Evolutionary conservation across 2,113 vertebrate species (phyloP).

Genomic region (Bettongia penicillata): DNA sequence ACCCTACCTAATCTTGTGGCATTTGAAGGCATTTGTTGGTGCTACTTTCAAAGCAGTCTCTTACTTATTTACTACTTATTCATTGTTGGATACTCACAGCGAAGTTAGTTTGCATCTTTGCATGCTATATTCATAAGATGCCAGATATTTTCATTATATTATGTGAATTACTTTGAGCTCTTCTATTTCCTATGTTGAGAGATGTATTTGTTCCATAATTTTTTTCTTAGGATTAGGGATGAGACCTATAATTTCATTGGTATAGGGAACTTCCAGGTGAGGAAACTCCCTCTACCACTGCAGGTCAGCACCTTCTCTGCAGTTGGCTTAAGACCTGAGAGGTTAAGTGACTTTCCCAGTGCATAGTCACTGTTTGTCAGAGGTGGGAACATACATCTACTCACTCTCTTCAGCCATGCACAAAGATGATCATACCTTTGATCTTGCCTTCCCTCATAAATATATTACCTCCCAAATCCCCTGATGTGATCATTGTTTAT

Average conservation of each 20-base stretch:
- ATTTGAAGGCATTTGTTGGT: neutral
- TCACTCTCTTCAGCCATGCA: too few relatives aligned
- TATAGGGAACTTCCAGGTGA: too few relatives aligned
- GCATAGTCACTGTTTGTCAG: too few relatives aligned
- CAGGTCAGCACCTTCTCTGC: too few relatives aligned
- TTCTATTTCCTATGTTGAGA: neutral
- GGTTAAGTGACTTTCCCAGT: too few relatives aligned
- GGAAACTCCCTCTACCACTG: too few relatives aligned
- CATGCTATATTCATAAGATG: constrained; percentile 14
- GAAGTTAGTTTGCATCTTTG: constrained; percentile 47
- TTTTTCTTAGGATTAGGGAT: too few relatives aligned
- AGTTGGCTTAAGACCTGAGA: too few relatives aligned
- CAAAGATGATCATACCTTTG: neutral
- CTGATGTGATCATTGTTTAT: neutral
- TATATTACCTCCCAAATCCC: neutral
- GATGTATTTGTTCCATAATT: too few relatives aligned
- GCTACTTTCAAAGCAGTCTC: constrained; percentile 25
- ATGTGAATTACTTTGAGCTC: constrained; percentile 39
- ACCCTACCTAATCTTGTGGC: neutral
- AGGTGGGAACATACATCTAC: too few relatives aligned
- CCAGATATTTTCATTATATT: constrained; percentile 11
- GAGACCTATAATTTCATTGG: too few relatives aligned
- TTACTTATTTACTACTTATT: constrained; percentile 15
- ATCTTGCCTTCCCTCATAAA: neutral
- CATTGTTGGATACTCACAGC: constrained; percentile 31